Conservation (phyloP, 1,140 invertebrate species). For the Drosophila sproati region DNA sequence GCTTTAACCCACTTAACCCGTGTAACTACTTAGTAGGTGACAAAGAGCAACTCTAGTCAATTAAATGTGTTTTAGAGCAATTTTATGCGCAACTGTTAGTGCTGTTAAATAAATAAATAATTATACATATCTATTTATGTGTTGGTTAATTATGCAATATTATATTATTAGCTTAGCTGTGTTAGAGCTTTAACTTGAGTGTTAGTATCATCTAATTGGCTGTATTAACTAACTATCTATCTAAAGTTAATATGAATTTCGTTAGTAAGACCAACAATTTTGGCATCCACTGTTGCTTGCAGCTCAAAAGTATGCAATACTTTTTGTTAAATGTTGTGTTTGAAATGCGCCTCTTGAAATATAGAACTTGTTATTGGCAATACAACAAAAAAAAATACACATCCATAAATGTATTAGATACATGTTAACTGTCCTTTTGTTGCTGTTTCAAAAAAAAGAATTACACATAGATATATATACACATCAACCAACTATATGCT, state of each 20-base stretch:
- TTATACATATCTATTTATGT: constrained; percentile 31
- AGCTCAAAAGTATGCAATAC: constrained; percentile 74
- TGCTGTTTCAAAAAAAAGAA: constrained; percentile 46
- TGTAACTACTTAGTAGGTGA: constrained; percentile 48
- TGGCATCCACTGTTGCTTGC: constrained; percentile 18
- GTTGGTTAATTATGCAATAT: constrained; percentile 54
- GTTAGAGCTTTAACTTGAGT: constrained; percentile 21
- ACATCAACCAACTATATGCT: constrained; percentile 12
- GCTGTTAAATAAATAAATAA: constrained; percentile 55
- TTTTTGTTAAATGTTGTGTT: constrained; percentile 55
- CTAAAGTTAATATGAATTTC: constrained; percentile 5
- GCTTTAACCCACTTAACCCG: constrained; percentile 34
- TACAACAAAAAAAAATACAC: not conserved
- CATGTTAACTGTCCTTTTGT: constrained; percentile 62
- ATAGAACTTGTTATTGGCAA: constrained; percentile 35
- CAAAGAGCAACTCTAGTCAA: constrained; percentile 67
- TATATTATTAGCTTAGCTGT: constrained; percentile 29
- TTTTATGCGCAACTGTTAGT: constrained; percentile 77
- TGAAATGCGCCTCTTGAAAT: constrained; percentile 23
- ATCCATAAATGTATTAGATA: not conserved
- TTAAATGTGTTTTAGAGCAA: constrained; percentile 82
- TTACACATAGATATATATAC: constrained; percentile 18
- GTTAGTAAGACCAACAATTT: constrained; percentile 41
- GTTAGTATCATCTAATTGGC: constrained; percentile 5
- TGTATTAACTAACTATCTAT: constrained; percentile 1